phyloP scores from a whole-genome alignment of 2,888 invertebrate species.

The Scaptomyza flava region DNA sequence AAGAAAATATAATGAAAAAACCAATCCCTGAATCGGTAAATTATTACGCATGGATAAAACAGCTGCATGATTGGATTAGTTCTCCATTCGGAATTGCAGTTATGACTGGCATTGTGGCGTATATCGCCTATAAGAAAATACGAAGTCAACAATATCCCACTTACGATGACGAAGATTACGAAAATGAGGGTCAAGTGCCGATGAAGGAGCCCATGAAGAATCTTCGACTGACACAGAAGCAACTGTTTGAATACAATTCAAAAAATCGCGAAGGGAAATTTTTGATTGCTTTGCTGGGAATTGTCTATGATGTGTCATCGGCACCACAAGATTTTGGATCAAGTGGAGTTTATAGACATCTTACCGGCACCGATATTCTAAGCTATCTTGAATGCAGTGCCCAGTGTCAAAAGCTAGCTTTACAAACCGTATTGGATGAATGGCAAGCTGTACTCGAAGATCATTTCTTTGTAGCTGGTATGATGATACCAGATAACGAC shows the following conservation, averaged over 20 bases:
- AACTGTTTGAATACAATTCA: slow-evolving; percentile 29
- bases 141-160: slow-evolving; percentile 29
- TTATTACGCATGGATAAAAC: slow-evolving; percentile 20
- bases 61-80: slow-evolving; percentile 34
- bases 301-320: slow-evolving; percentile 56
- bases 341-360: slow-evolving; percentile 4
- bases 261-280: slow-evolving; percentile 11
- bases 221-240: slow-evolving; percentile 12
- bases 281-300: slow-evolving; percentile 37
- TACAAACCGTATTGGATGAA: neutral
- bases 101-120: slow-evolving; percentile 28
- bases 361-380: slow-evolving; percentile 50
- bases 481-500: neutral
- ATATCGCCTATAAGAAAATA: slow-evolving; percentile 22
- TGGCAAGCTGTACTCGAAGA: slow-evolving; percentile 48
- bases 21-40: slow-evolving; percentile 29
- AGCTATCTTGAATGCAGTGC: slow-evolving; percentile 7
- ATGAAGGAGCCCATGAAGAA: slow-evolving; percentile 26
- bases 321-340: slow-evolving; percentile 54
- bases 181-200: slow-evolving; percentile 10
- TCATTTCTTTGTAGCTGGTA: slow-evolving; percentile 43
- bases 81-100: slow-evolving; percentile 42
- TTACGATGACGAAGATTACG: slow-evolving; percentile 62
- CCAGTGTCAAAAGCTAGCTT: neutral
- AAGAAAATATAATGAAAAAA: neutral